Percentiles rank a stretch among this genome's conserved stretches.
These are phyloP conservation scores for Bucorvus abyssinicus DNA, from an alignment of 2,797 vertebrate genomes.

Conservation along the genomic window DNA sequence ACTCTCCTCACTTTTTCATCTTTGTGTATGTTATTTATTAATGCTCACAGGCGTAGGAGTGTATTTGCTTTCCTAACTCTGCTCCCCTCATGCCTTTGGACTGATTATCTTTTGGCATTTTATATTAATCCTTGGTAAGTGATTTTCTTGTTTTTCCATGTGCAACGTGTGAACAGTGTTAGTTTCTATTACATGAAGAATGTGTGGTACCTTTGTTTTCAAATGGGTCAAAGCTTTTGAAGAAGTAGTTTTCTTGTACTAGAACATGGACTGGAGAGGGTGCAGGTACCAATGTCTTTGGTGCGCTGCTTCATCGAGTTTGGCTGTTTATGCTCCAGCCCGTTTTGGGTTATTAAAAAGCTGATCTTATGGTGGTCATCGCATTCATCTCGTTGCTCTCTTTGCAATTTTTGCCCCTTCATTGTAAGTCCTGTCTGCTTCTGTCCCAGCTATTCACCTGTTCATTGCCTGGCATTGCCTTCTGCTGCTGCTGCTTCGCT, in stretches of 20 bases:
- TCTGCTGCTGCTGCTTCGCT: neutral
- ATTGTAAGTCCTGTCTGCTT: neutral
- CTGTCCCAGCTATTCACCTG: neutral
- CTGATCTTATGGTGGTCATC: neutral
- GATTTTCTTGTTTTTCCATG: conserved; percentile 67
- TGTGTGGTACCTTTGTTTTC: conserved; percentile 14
- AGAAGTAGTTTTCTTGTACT: neutral
- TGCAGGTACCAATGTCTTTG: conserved; percentile 65
- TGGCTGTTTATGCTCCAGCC: conserved; percentile 15
- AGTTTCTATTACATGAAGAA: conserved; percentile 34
- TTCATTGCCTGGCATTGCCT: conserved; percentile 4
- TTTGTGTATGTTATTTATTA: conserved; percentile 80
- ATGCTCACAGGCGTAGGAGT: conserved; percentile 96
- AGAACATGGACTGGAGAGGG: conserved; percentile 1
- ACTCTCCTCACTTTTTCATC: conserved; percentile 76
- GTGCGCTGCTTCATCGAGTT: conserved; percentile 25
- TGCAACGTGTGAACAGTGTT: conserved; percentile 46
- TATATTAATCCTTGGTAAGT: conserved; percentile 99
- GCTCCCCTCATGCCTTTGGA: conserved; percentile 99
- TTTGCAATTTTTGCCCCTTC: neutral
- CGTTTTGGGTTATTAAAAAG: conserved; percentile 2
- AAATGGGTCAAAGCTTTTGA: neutral
- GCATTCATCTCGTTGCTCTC: neutral
- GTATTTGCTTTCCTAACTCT: conserved; percentile 99
- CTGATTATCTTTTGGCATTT: conserved; percentile 99